Percentiles rank a stretch among this genome's conserved stretches.
Conservation (phyloP, 2,888 invertebrate genomes). For the Hymenopus coronatus region DNA sequence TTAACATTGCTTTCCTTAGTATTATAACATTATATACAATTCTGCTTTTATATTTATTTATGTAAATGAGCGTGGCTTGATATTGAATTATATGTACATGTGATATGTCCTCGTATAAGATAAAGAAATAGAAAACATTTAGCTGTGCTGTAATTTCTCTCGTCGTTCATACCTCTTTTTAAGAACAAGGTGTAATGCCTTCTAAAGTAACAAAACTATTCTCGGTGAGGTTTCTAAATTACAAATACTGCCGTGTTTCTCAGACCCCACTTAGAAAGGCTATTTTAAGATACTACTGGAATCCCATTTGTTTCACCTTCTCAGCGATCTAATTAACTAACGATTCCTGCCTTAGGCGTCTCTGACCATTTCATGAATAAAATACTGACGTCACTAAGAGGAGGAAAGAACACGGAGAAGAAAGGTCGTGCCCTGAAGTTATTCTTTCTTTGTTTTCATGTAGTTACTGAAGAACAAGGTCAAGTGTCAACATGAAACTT, state of each 20-base stretch:
- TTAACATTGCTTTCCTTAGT: too few species aligned
- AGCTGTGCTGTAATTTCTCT: too few species aligned
- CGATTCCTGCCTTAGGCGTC: neutral
- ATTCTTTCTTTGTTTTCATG: neutral
- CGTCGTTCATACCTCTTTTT: too few species aligned
- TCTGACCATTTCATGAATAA: neutral
- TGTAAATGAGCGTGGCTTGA: too few species aligned
- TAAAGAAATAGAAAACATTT: too few species aligned
- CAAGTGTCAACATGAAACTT: neutral
- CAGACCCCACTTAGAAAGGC: neutral
- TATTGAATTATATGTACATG: too few species aligned
- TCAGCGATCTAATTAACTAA: neutral
- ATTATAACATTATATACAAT: too few species aligned
- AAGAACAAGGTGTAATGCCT: too few species aligned
- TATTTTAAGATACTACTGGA: neutral
- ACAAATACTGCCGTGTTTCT: neutral
- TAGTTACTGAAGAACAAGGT: neutral
- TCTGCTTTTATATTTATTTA: too few species aligned
- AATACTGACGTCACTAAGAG: neutral
- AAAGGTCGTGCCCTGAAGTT: neutral
- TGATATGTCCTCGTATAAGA: too few species aligned
- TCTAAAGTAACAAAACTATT: too few species aligned
- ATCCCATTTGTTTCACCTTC: neutral
- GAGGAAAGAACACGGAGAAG: neutral
- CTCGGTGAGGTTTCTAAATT: neutral